These are phyloP conservation scores for Malurus alboscapulatus DNA, from an alignment of 2,113 vertebrate genomes.

Conservation along the genomic window DNA sequence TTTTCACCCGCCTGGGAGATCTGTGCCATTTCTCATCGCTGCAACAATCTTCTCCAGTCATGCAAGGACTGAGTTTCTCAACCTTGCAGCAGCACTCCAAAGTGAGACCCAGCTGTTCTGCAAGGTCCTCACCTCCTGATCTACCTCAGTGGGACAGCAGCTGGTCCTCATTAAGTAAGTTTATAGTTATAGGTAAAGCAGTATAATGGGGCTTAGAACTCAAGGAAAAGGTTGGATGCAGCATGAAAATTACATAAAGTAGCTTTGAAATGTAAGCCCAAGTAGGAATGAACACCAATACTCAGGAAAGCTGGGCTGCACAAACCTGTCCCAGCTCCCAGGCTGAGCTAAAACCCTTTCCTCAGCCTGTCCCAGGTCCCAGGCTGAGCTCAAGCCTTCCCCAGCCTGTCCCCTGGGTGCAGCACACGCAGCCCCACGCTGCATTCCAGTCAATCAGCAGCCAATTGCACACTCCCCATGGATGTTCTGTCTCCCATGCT, in stretches of 20 bases:
- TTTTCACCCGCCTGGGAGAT: too few relatives aligned
- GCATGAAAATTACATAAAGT: not conserved
- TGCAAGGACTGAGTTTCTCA: not conserved
- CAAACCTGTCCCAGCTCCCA: not conserved
- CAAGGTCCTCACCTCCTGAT: not conserved
- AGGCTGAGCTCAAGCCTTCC: not conserved
- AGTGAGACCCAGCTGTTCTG: not conserved
- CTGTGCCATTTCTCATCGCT: too few relatives aligned
- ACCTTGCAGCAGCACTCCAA: not conserved
- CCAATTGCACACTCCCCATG: not conserved
- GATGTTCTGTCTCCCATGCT: not conserved
- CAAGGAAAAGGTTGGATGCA: not conserved
- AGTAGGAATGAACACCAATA: not conserved
- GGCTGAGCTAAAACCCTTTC: not conserved
- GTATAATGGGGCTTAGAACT: not conserved
- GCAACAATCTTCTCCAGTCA: not conserved
- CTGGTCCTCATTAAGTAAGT: not conserved
- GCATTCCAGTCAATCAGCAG: constrained; percentile 32
- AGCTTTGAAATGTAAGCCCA: not conserved
- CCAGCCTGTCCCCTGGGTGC: not conserved
- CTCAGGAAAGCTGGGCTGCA: not conserved
- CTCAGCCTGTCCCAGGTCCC: not conserved
- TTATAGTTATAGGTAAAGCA: not conserved
- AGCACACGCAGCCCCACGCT: accelerated
- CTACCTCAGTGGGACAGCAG: accelerated